Evolutionary conservation across 1,140 invertebrate genomes (phyloP).

Genomic region (Hypothenemus hampei): DNA sequence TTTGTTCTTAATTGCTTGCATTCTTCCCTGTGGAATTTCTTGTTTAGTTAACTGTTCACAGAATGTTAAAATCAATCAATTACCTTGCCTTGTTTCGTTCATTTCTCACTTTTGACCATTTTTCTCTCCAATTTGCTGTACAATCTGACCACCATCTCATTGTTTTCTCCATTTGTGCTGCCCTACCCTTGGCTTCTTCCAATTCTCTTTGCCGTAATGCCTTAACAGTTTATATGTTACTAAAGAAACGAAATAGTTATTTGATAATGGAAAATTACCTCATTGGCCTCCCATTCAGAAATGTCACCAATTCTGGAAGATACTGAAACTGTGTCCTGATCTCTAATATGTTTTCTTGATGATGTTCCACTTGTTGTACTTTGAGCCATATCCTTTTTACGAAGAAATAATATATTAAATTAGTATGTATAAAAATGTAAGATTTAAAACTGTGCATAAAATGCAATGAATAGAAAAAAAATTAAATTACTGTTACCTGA

Average conservation of each 20-base stretch:
- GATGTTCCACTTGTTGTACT: constrained; percentile 51
- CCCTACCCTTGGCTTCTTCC: constrained; percentile 83
- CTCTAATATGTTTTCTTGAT: constrained; percentile 49
- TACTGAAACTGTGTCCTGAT: constrained; percentile 50
- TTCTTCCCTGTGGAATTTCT: constrained; percentile 61
- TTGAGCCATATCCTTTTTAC: no score
- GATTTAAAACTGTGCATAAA: no score
- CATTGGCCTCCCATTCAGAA: constrained; percentile 65
- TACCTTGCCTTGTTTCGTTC: constrained; percentile 73
- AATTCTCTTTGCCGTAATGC: constrained; percentile 72
- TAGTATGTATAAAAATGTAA: no score
- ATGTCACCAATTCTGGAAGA: constrained; percentile 53
- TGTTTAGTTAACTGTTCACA: not conserved
- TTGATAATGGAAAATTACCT: constrained; percentile 44
- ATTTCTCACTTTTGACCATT: constrained; percentile 90
- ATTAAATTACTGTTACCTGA: no score
- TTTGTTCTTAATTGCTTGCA: constrained; percentile 73
- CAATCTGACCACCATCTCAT: constrained; percentile 97
- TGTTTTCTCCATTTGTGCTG: constrained; percentile 97
- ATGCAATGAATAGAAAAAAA: no score
- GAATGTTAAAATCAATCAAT: not conserved
- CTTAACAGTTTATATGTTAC: constrained; percentile 40
- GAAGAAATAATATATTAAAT: no score
- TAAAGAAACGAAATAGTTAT: not conserved
- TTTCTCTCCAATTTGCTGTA: constrained; percentile 88